Base-by-base conservation (phyloP, 2,113 vertebrate species). In the Neotoma lepida region DNA sequence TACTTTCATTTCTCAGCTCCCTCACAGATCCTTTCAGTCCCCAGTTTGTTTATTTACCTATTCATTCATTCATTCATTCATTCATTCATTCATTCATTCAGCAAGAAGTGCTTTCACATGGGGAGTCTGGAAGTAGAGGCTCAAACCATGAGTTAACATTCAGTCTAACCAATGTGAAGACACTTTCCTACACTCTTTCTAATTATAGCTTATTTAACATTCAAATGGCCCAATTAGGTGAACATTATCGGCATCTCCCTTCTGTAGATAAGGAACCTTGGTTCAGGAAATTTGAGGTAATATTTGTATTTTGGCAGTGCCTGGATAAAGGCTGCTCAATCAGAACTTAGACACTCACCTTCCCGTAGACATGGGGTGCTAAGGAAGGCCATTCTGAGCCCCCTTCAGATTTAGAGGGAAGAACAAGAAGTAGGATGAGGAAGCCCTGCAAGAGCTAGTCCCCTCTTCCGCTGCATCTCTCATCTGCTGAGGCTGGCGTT, bases 161-260 rank as follows among this genome's bases (percentile, higher is more conserved):
- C 33, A 61, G 39, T 94, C n/a, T 73, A 66, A n/a, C 63, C 46
- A 35, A 63, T n/a, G 22, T 68, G 33, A 30, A 33, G n/a, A 33
- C 3, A 22, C 35, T 92, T 93, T 87, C 44, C 54, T 41, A 20
- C 15, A 4, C 4, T 54, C 12, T 82, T 87, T 82, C 46, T 73
- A 89, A 81, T 93, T 90, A 82, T 82, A 94, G 58, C 70, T 70
- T 89, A 68, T 74, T 92, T 82, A 95, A 86, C 82, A 51, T 51
- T 89, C 80, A 90, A 71, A 85, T n/a, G 81, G 66, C 20, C 24
- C 61, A 66, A 14, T 58, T 74, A 78, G 14, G 33, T 86, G 9
- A 74, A 39, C 78, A 14, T 73, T 77, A 51, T 44, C 76, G 51
- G 54, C 44, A 71, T 46, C 41, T 41, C 10, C 74, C 2, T 88